Conservation (phyloP, 1,140 invertebrate species). For the Triops longicaudatus region DNA sequence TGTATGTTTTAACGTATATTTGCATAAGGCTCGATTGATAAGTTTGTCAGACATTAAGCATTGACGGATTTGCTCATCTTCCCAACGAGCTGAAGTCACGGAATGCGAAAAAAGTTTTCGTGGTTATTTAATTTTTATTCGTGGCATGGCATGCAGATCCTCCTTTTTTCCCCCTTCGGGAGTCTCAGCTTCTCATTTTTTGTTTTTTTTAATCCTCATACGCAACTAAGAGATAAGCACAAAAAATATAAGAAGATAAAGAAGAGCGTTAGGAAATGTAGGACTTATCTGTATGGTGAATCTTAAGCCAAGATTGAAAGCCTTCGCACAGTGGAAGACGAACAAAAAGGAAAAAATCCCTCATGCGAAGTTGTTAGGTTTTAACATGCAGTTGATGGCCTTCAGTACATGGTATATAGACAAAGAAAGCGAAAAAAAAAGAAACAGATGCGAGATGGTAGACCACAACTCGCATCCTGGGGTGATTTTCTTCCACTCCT, state of each 20-base stretch:
- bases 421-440: not conserved
- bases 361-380: not conserved
- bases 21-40: slow-evolving; percentile 7
- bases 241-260: not conserved
- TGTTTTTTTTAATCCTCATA: not conserved
- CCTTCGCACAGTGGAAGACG: not conserved
- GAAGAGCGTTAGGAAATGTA: not conserved
- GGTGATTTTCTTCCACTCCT: not conserved
- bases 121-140: not conserved
- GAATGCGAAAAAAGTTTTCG: not conserved
- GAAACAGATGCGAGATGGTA: not conserved
- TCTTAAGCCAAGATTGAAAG: slow-evolving; percentile 15
- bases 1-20: not conserved
- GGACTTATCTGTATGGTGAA: slow-evolving; percentile 2
- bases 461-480: not conserved
- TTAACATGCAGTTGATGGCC: slow-evolving; percentile 6
- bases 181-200: not conserved
- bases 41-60: not conserved
- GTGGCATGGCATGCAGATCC: not conserved
- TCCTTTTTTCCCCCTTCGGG: not conserved
- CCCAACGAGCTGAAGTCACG: not conserved
- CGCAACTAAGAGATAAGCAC: not conserved
- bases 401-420: not conserved
- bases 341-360: too few relatives aligned
- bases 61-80: slow-evolving; percentile 6